phyloP scores from a whole-genome alignment of 2,888 invertebrate species.

The Aphodius granarius region DNA sequence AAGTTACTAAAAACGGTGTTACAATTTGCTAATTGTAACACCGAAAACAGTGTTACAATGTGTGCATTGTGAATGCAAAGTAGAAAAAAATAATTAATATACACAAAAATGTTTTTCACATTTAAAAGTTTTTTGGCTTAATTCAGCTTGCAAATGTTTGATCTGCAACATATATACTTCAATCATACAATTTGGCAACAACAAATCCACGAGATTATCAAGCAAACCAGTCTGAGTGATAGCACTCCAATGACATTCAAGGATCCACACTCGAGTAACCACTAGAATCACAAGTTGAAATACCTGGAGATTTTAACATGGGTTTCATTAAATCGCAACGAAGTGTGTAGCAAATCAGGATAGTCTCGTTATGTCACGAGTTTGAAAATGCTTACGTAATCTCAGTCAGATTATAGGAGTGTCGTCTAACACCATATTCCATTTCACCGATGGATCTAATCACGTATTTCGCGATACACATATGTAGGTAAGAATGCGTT shows the following conservation, averaged over 20 bases:
- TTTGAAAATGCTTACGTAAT: neutral
- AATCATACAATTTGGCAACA: neutral
- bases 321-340: neutral
- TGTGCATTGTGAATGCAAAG: too few species aligned
- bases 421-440: neutral
- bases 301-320: neutral
- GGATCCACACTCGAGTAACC: neutral
- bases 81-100: too few species aligned
- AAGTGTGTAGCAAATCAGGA: neutral
- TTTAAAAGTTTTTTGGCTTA: too few species aligned
- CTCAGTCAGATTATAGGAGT: neutral
- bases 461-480: too few species aligned
- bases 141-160: too few species aligned
- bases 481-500: neutral
- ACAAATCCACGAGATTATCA: neutral
- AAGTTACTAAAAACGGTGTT: too few species aligned
- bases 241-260: neutral
- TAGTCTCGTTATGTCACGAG: neutral
- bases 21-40: too few species aligned
- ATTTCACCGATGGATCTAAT: neutral
- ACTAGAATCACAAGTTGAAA: neutral
- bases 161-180: too few species aligned
- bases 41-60: too few species aligned
- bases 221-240: neutral
- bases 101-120: too few species aligned